Percentiles rank a stretch among this genome's conserved stretches.
These are phyloP conservation scores for Archips xylosteana DNA, from an alignment of 2,888 invertebrate species.

Conservation along the genomic window DNA sequence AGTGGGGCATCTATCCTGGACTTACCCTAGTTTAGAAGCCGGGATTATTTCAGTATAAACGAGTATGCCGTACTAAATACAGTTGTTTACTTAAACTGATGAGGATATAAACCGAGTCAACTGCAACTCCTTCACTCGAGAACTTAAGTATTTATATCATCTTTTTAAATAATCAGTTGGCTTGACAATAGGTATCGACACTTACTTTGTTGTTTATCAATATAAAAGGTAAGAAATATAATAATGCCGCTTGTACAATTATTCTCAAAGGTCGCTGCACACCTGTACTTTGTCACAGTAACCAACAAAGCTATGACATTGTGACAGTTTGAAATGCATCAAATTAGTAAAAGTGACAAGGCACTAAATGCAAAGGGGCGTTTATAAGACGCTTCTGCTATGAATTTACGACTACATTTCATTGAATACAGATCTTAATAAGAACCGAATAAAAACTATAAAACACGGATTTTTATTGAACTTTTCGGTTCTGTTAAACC, in stretches of 20 bases:
- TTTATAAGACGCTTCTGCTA: background rate
- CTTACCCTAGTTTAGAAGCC: too few species aligned
- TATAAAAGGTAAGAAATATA: slow-evolving; percentile 42
- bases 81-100: background rate
- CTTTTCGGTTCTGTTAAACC: too few species aligned
- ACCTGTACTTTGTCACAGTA: background rate
- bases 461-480: too few species aligned
- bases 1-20: too few species aligned
- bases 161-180: slow-evolving; percentile 23
- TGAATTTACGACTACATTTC: background rate
- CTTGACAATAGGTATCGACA: slow-evolving; percentile 29
- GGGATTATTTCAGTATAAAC: background rate
- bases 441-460: too few species aligned
- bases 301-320: background rate
- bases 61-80: background rate
- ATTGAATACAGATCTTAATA: background rate
- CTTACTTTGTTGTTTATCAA: slow-evolving; percentile 41
- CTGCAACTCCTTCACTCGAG: background rate
- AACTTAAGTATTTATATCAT: slow-evolving; percentile 1
- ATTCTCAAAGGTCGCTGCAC: background rate
- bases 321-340: background rate
- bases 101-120: background rate
- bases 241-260: slow-evolving; percentile 40
- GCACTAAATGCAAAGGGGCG: background rate
- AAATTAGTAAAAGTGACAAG: slow-evolving; percentile 2